A percentile compares a stretch with the other conserved stretches of the same genome.
These are phyloP conservation scores for Erythrolamprus reginae DNA, from an alignment of 2,113 vertebrate genomes.

Conservation along the genomic window DNA sequence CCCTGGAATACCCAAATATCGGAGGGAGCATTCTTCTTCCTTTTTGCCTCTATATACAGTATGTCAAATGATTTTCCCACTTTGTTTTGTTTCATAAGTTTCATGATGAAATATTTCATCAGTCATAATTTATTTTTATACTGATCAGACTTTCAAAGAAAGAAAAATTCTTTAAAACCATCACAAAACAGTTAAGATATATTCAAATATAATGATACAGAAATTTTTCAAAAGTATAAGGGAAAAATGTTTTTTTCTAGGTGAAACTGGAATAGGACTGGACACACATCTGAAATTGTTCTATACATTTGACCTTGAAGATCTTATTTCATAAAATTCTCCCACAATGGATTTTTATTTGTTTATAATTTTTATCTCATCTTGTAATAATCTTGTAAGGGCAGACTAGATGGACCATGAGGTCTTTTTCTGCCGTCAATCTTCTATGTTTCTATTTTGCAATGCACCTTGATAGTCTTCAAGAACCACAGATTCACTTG, in stretches of 20 bases:
- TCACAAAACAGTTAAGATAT: not conserved
- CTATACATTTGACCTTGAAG: not conserved
- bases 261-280: not conserved
- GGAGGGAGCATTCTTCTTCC: too few species aligned
- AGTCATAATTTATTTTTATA: not conserved
- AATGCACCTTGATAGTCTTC: not conserved
- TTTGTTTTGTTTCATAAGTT: too few species aligned
- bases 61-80: too few species aligned
- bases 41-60: too few species aligned
- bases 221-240: not conserved
- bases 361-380: not conserved
- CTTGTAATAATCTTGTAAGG: constrained; percentile 2
- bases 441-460: not conserved
- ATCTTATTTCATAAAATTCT: not conserved
- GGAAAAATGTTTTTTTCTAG: not conserved
- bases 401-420: too few species aligned
- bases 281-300: not conserved
- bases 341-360: not conserved
- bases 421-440: too few species aligned
- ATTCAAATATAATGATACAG: not conserved
- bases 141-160: not conserved
- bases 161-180: not conserved
- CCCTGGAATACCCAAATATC: too few species aligned
- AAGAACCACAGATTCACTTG: not conserved
- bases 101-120: not conserved